A percentile compares a stretch with the other conserved stretches of the same genome.
Evolutionary conservation across 2,888 invertebrate species (phyloP).

Genomic region (Parnassius glacialis): DNA sequence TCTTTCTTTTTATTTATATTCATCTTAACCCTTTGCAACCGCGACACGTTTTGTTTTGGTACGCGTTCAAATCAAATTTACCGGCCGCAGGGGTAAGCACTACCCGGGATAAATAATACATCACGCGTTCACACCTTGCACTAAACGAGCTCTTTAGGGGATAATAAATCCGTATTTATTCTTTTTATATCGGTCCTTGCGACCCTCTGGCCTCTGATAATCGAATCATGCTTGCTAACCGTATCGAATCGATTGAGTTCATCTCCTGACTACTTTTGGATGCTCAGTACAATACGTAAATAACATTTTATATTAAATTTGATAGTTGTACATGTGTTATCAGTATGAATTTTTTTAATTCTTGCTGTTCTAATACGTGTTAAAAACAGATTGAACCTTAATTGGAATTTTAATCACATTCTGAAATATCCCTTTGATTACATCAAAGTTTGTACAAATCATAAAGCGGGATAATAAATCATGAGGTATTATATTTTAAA

Average conservation of each 20-base stretch:
- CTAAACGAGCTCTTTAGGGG: slow-evolving; percentile 74
- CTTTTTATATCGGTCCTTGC: slow-evolving; percentile 67
- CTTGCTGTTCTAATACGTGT: too few relatives aligned
- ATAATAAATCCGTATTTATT: slow-evolving; percentile 81
- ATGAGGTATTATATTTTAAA: too few relatives aligned
- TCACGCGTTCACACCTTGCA: slow-evolving; percentile 71
- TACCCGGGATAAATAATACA: slow-evolving; percentile 70
- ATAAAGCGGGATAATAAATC: too few relatives aligned
- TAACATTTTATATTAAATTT: slow-evolving; percentile 11
- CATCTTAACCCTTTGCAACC: slow-evolving; percentile 41
- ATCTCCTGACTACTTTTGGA: slow-evolving; percentile 18
- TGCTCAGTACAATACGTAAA: slow-evolving; percentile 8
- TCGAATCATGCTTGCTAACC: slow-evolving; percentile 68
- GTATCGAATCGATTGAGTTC: slow-evolving; percentile 64
- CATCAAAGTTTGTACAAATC: too few relatives aligned
- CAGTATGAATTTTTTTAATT: too few relatives aligned
- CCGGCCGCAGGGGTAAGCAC: slow-evolving; percentile 61
- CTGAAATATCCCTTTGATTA: too few relatives aligned
- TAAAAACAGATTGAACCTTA: too few relatives aligned
- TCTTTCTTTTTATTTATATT: slow-evolving; percentile 7
- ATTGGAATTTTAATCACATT: too few relatives aligned
- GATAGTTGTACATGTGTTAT: too few relatives aligned
- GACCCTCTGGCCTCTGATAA: slow-evolving; percentile 65
- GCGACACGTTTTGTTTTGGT: slow-evolving; percentile 63
- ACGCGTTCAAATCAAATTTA: slow-evolving; percentile 65